Base-by-base conservation (phyloP, 2,797 vertebrate species). In the Clarias platycephalus region DNA sequence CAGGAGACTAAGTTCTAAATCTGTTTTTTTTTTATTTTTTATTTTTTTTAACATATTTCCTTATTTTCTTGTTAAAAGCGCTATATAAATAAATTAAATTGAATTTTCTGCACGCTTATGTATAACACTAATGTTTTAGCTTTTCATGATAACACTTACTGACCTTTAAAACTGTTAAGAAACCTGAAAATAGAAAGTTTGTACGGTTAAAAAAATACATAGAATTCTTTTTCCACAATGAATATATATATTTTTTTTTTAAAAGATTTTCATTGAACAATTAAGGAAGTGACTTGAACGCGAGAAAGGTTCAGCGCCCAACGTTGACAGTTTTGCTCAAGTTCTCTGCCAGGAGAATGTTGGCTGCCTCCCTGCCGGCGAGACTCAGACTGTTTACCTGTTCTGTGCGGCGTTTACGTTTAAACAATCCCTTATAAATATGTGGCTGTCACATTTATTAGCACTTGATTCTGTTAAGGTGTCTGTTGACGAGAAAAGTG, bases 381-480 rank as follows among this genome's bases (percentile, higher is more conserved):
- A 55, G 67, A 64, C 67, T 40, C 58, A 7, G 55, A 44, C 58
- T 81, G 66, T 76, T 76, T 75, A 75, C 84, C 72, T 76, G 84
- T 44, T 53, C 8, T 64, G 68, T 20, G 68, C 31, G 1, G 1
- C 70, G 28, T 80, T 63, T 64, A 60, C 81, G 68, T 64, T 72
- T 62, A 83, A 82, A 82, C 79, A 85, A 79, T 81, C 82, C 68
- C 66, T 79, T 64, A 64, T 72, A 86, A 86, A 82, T 88, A 82
- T 86, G 81, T 63, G 83, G 62, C 81, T 81, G 85, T 72, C 83
- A 81, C 66, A 62, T 83, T 75, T 74, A 86, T 87, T 79, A 86
- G 72, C 68, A 75, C 82, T 74, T 31, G 71, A 78, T 74, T 67
- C 57, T 57, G 53, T 74, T 81, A 67, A 66, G 67, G 58, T 74